Conservation (phyloP, 2,113 vertebrate species). For the Psophia crepitans region DNA sequence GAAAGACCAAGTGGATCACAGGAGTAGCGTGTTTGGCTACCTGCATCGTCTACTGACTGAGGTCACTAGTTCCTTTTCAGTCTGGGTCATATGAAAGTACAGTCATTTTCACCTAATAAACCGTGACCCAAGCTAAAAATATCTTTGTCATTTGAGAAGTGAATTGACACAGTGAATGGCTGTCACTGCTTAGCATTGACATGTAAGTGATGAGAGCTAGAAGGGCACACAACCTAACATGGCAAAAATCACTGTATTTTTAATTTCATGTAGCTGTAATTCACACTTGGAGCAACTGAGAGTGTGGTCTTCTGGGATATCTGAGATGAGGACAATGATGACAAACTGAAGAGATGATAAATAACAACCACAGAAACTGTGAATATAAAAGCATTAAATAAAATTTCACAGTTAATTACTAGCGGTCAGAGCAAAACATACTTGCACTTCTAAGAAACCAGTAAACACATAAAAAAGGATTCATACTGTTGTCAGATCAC, state of each 20-base stretch:
- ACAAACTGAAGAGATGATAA: neutral
- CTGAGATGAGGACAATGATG: neutral
- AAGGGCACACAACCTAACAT: neutral
- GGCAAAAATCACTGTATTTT: neutral
- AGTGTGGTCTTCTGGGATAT: neutral
- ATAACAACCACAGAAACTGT: neutral
- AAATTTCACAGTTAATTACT: neutral
- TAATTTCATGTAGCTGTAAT: neutral
- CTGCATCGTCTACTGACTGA: neutral
- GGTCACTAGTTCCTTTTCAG: neutral
- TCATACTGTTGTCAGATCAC: conserved; percentile 30
- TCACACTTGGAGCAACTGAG: neutral
- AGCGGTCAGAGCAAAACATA: conserved; percentile 25
- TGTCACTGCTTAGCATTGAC: neutral
- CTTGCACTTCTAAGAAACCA: neutral
- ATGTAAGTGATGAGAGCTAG: neutral
- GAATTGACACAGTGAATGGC: neutral
- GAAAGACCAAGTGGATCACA: neutral
- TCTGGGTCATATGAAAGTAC: neutral
- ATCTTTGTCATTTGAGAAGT: neutral
- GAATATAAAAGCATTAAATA: neutral
- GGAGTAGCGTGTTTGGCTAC: neutral
- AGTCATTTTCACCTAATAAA: neutral
- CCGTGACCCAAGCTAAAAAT: neutral
- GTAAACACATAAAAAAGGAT: neutral